phyloP scores from a whole-genome alignment of 2,888 invertebrate genomes.

The Drosophila setosimentum region DNA sequence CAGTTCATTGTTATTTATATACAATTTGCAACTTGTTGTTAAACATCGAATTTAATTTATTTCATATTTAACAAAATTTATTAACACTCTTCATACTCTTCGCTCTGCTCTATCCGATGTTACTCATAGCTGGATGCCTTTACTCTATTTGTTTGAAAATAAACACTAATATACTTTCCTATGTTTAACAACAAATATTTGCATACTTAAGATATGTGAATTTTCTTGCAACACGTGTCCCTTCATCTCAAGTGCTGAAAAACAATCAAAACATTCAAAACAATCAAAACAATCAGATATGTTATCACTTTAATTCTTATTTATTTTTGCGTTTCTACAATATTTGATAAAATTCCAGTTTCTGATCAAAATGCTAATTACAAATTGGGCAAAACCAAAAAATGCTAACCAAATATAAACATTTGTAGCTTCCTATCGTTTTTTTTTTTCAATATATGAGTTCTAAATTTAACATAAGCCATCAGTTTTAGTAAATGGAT shows the following conservation, averaged over 20 bases:
- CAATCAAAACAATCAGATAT: too few species aligned
- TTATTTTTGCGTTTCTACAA: slow-evolving; percentile 13
- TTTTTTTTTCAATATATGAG: slow-evolving; percentile 18
- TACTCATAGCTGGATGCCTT: neutral
- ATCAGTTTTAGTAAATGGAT: slow-evolving; percentile 16
- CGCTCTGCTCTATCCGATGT: neutral
- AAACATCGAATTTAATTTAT: neutral
- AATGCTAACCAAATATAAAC: slow-evolving; percentile 11
- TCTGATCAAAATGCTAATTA: slow-evolving; percentile 27
- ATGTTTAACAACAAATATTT: slow-evolving; percentile 1
- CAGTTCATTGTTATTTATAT: slow-evolving; percentile 28
- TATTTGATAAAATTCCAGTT: slow-evolving; percentile 7
- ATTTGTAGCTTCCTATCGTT: neutral
- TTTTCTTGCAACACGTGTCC: neutral
- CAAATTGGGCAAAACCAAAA: slow-evolving; percentile 16
- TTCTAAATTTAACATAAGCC: slow-evolving; percentile 23
- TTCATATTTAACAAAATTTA: neutral
- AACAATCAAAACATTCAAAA: too few species aligned
- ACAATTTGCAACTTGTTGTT: slow-evolving; percentile 20
- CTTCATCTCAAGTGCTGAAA: too few species aligned
- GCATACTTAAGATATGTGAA: neutral
- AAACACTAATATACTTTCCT: neutral
- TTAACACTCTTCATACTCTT: too few species aligned
- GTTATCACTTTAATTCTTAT: neutral
- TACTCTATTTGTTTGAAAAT: neutral